phyloP scores from a whole-genome alignment of 1,140 invertebrate species.

The Antheraea mylitta region DNA sequence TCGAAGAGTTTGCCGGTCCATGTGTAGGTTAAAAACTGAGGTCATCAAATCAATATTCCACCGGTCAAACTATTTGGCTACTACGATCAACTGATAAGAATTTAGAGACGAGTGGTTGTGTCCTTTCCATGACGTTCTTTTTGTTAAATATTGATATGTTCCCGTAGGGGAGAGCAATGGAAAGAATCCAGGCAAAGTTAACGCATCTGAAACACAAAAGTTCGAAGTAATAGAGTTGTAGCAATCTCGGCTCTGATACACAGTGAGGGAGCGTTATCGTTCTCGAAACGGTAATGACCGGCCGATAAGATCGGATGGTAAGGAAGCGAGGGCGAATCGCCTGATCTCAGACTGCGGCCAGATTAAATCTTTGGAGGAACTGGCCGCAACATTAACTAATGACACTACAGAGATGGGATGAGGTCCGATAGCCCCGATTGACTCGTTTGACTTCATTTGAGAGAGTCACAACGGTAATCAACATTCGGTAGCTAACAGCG shows the following conservation, averaged over 20 bases:
- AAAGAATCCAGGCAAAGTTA: constrained; percentile 13
- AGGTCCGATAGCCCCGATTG: constrained; percentile 39
- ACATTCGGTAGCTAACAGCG: constrained; percentile 26
- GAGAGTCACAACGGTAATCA: constrained; percentile 36
- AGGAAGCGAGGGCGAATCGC: constrained; percentile 34
- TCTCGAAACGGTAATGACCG: constrained; percentile 45
- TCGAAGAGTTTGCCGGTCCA: no score
- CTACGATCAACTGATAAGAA: no score
- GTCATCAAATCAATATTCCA: no score
- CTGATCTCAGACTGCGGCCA: constrained; percentile 45
- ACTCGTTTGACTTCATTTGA: constrained; percentile 50
- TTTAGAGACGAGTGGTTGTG: no score
- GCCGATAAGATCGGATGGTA: constrained; percentile 44
- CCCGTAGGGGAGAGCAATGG: constrained; percentile 27
- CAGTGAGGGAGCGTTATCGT: constrained; percentile 30
- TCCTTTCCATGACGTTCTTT: no score
- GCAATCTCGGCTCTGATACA: constrained; percentile 36
- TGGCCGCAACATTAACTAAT: constrained; percentile 72
- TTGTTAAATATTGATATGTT: no score
- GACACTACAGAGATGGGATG: constrained; percentile 55
- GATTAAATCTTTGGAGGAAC: constrained; percentile 60
- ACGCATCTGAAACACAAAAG: constrained; percentile 18
- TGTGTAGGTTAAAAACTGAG: no score
- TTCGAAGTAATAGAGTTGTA: constrained; percentile 47
- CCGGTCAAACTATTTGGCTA: no score